These are phyloP conservation scores for Eremophila alpestris DNA, from an alignment of 2,797 vertebrate genomes.

Conservation along the genomic window DNA sequence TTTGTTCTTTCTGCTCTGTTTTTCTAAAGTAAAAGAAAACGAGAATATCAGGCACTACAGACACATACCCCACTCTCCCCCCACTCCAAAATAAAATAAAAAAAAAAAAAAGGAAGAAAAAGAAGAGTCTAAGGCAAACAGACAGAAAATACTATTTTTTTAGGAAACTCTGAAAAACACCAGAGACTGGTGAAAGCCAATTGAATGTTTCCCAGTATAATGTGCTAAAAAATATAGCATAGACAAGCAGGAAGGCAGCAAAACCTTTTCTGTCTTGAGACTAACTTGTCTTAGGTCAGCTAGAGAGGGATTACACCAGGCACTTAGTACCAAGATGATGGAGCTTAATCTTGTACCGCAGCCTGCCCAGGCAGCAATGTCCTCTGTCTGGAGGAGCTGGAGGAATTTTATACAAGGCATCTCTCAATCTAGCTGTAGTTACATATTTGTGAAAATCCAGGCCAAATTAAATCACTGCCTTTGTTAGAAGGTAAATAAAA, in stretches of 20 bases:
- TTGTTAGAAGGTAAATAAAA: background rate
- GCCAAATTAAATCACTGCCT: background rate
- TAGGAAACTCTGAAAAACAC: background rate
- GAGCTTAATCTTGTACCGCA: background rate
- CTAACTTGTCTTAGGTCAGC: background rate
- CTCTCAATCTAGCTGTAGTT: background rate
- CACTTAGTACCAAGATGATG: background rate
- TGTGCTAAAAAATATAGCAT: background rate
- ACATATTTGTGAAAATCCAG: background rate
- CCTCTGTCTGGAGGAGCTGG: background rate
- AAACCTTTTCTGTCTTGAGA: background rate
- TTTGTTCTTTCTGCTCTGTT: background rate
- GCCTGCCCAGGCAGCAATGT: background rate
- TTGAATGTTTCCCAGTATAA: background rate
- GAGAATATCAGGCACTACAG: background rate
- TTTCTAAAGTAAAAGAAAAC: background rate
- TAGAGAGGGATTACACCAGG: background rate
- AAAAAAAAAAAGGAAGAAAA: fast-evolving
- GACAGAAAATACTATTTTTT: background rate
- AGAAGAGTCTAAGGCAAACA: background rate
- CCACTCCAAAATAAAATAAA: background rate
- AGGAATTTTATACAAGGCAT: background rate
- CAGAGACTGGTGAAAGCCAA: background rate
- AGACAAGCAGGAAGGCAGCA: background rate
- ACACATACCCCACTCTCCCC: fast-evolving